A percentile compares a stretch with the other conserved stretches of the same genome.
Evolutionary conservation across 2,888 invertebrate genomes (phyloP).

Genomic region (Dolomedes plantarius): DNA sequence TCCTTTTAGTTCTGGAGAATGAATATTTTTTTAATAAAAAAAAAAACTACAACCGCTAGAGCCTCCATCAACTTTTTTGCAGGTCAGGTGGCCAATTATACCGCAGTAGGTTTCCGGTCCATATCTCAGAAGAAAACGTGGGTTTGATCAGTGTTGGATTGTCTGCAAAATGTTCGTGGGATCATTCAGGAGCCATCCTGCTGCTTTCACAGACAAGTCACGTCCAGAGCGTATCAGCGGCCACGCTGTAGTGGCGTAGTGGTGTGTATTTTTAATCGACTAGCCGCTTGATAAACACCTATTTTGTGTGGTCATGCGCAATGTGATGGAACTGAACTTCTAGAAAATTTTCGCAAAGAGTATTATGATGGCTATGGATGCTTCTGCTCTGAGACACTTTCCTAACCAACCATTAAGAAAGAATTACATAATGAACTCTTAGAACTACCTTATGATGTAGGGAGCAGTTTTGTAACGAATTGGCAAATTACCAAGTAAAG

Average conservation of each 20-base stretch:
- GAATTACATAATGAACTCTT: too few species aligned
- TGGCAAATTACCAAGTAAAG: too few species aligned
- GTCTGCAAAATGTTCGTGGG: conserved; percentile 39
- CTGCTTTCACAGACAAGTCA: conserved; percentile 22
- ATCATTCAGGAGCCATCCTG: neutral
- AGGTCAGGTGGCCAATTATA: conserved; percentile 23
- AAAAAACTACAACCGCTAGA: too few species aligned
- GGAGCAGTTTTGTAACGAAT: too few species aligned
- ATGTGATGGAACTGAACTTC: neutral
- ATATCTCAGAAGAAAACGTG: conserved; percentile 18
- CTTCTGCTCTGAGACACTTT: too few species aligned
- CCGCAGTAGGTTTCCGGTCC: conserved; percentile 57
- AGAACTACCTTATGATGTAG: too few species aligned
- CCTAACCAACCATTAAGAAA: too few species aligned
- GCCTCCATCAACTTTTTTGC: neutral
- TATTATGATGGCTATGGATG: too few species aligned
- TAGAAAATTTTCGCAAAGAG: too few species aligned
- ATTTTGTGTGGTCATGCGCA: neutral
- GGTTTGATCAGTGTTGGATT: conserved; percentile 23
- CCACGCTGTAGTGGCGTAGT: neutral
- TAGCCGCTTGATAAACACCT: neutral
- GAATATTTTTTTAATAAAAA: too few species aligned
- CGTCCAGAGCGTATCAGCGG: neutral
- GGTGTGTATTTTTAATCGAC: neutral
- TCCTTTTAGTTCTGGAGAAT: too few species aligned